A percentile compares a stretch with the other conserved stretches of the same genome.
phyloP scores from a whole-genome alignment of 2,113 vertebrate genomes.

The Ptilorrhoa leucosticta region DNA sequence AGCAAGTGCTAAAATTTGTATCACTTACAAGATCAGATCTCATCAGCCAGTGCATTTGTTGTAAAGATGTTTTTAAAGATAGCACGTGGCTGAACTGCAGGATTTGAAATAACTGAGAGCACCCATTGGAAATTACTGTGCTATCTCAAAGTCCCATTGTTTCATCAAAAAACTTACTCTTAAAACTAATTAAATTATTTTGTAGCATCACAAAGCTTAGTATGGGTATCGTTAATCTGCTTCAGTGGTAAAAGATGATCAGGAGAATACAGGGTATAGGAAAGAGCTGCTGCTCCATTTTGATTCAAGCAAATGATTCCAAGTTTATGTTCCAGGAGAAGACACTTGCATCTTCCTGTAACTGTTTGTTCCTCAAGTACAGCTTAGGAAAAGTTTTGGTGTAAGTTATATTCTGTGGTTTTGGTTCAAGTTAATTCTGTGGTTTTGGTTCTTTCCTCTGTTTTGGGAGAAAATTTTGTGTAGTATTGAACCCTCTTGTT shows the following conservation, averaged over 20 bases:
- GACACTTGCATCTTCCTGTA: conserved; percentile 5
- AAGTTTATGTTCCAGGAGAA: not conserved
- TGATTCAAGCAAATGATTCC: conserved; percentile 17
- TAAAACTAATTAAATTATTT: not conserved
- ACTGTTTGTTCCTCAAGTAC: not conserved
- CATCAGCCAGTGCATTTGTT: not conserved
- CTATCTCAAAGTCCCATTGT: not conserved
- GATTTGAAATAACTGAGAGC: not conserved
- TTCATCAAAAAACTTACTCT: not conserved
- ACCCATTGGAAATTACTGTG: not conserved
- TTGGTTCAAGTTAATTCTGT: not conserved
- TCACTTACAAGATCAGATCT: not conserved
- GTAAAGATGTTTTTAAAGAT: not conserved
- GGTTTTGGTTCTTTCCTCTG: not conserved
- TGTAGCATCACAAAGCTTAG: not conserved
- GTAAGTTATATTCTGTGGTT: not conserved
- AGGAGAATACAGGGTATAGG: not conserved
- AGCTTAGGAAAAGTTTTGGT: not conserved
- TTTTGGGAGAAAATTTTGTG: not conserved
- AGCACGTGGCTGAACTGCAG: not conserved
- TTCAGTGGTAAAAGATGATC: not conserved
- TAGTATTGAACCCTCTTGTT: not conserved
- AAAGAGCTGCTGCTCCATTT: not conserved
- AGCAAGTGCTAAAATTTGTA: not conserved
- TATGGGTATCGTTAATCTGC: not conserved